Evolutionary conservation across 2,113 vertebrate genomes (phyloP).

Genomic region (Anoura caudifer): DNA sequence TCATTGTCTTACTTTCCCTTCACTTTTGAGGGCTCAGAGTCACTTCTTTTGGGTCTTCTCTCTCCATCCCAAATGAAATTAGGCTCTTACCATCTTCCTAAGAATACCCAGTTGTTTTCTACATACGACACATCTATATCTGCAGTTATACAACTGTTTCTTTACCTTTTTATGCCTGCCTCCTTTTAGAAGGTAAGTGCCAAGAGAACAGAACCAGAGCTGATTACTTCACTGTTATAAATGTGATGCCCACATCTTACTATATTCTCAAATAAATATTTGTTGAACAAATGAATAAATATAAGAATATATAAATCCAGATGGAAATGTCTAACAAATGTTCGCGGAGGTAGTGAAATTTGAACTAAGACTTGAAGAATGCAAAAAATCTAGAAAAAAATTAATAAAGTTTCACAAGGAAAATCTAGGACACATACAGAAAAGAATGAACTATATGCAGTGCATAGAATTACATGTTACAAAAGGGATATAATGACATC

Average conservation of each 20-base stretch:
- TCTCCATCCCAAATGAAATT: not conserved
- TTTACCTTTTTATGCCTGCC: not conserved
- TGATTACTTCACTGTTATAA: not conserved
- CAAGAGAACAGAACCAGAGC: not conserved
- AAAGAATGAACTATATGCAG: not conserved
- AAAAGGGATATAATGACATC: not conserved
- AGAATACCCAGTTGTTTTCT: not conserved
- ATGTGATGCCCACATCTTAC: not conserved
- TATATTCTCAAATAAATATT: slow-evolving; percentile 23
- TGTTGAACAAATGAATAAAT: not conserved
- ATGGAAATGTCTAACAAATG: not conserved
- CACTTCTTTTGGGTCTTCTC: not conserved
- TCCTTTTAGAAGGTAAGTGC: slow-evolving; percentile 14
- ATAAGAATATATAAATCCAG: not conserved
- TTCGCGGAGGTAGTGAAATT: not conserved
- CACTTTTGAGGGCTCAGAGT: not conserved
- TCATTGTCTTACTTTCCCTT: not conserved
- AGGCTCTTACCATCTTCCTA: not conserved
- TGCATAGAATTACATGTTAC: not conserved
- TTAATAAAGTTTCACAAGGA: not conserved
- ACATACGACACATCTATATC: not conserved
- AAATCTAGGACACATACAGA: not conserved
- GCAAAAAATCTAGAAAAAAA: slow-evolving; percentile 15
- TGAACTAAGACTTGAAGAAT: not conserved
- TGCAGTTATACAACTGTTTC: not conserved